Conservation (phyloP, 2,888 invertebrate species). For the Crossocerus cetratus region DNA sequence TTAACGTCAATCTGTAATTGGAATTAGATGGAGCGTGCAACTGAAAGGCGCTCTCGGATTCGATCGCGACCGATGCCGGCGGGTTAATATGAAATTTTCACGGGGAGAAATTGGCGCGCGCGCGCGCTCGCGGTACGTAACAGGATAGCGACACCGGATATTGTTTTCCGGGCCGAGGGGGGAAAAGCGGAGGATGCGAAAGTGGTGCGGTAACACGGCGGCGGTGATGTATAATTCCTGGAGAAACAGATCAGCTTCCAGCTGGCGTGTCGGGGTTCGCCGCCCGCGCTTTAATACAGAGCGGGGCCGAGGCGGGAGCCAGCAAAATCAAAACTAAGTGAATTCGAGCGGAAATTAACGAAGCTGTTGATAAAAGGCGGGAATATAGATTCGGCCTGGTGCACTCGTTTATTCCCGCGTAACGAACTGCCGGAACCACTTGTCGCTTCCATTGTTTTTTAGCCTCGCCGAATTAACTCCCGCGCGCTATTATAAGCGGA, state of each 20-base stretch:
- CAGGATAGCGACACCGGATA: constrained; percentile 33
- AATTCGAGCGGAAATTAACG: constrained; percentile 42
- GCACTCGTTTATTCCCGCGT: constrained; percentile 36
- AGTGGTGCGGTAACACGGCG: constrained; percentile 8
- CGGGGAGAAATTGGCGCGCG: constrained; percentile 4
- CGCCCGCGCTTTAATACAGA: neutral
- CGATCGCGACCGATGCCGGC: neutral
- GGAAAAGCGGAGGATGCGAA: constrained; percentile 20
- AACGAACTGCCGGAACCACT: constrained; percentile 36
- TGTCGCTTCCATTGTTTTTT: constrained; percentile 4
- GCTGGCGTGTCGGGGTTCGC: constrained; percentile 8
- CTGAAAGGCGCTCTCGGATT: constrained; percentile 17
- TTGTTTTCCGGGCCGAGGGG: constrained; percentile 25
- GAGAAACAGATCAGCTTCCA: constrained; percentile 1
- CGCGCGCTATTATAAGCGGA: no score
- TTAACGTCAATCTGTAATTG: constrained; percentile 33
- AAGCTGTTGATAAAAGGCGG: constrained; percentile 40
- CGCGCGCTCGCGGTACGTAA: neutral
- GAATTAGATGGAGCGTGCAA: constrained; percentile 34
- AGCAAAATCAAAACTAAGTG: constrained; percentile 33
- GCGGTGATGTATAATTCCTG: constrained; percentile 31
- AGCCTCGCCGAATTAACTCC: no score
- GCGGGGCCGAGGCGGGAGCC: neutral
- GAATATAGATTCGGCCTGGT: constrained; percentile 38
- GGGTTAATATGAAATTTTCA: constrained; percentile 30